Base-by-base conservation (phyloP, 2,888 invertebrate genomes). In the Hyles lineata region DNA sequence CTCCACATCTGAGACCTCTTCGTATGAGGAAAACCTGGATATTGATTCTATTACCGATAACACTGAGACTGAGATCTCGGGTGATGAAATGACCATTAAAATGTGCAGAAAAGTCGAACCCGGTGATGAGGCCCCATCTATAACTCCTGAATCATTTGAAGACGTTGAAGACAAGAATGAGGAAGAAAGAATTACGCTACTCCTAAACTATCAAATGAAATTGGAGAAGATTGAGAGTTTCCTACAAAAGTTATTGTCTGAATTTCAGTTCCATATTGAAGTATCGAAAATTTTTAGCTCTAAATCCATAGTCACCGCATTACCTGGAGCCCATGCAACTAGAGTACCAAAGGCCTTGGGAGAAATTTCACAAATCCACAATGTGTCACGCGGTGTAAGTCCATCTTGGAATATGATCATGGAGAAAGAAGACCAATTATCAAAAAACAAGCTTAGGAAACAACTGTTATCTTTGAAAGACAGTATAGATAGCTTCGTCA, bases 261-360 rank as follows among this genome's bases (percentile, higher is more conserved):
- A 94, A 67, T 93, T 94, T 73, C 88, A 91, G 73, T 94, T 93
- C 70, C 93, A 93, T 72, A 91, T 94, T 74, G 91, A 94, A 76
- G 90, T 94, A 0, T 92, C 94, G 0, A 94, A 93, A 82, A 81
- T 94, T 0, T 93, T 94, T 50, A 84, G 87, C 1, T 83, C 81
- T 19, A 86, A 84, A 21, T 86, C 91, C 3, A 74, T 89, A n/a
- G 83, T 87, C 0, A 84, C 86, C 0, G 78, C 87, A 2, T 58
- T 86, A 2, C 83, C 90, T 0, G 83, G 80, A 0, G 80, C 83
- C 0, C 84, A 90, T 73, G 73, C 86, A 0, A 74, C 77, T 0
- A 85, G 85, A 11, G 79, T 85, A 9, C 85, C 87, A 0, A 87
- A 85, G 74, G 77, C 79, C 1, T 75, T 86, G 0, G 85, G 82